A percentile compares a stretch with the other conserved stretches of the same genome.
phyloP scores from a whole-genome alignment of 2,797 vertebrate genomes.

The Podargus strigoides region DNA sequence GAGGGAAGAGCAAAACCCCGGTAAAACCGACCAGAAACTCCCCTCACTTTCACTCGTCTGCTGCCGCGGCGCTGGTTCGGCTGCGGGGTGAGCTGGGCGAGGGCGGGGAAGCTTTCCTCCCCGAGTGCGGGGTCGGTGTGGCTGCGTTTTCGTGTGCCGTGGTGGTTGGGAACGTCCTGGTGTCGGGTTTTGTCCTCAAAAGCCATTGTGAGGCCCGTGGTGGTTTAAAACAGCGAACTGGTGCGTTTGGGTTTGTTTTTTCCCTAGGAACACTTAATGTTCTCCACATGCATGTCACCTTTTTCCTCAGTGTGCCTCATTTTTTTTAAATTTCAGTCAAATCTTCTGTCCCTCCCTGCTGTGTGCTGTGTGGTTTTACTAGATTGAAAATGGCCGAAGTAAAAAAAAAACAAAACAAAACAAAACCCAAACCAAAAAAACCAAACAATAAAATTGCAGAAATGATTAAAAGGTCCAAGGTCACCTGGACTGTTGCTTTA shows the following conservation, averaged over 20 bases:
- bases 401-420: neutral
- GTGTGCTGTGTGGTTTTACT: neutral
- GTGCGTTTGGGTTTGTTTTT: neutral
- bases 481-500: neutral
- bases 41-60: neutral
- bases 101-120: neutral
- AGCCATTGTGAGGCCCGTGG: neutral
- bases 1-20: neutral
- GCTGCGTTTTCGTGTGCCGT: neutral
- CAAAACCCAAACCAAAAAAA: too few relatives aligned
- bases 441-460: too few relatives aligned
- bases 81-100: neutral
- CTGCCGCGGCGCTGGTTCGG: neutral
- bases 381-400: neutral
- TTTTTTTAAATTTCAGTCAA: neutral
- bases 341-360: neutral
- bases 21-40: neutral
- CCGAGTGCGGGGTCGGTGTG: neutral
- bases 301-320: neutral
- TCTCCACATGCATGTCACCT: rapidly evolving
- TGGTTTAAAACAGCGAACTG: neutral
- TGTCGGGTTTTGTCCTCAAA: conserved; percentile 9
- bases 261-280: neutral
- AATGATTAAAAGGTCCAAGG: neutral
- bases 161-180: neutral